Percentiles rank a stretch among this genome's conserved stretches.
Conservation (phyloP, 2,797 vertebrate genomes). For the Acanthurus leucopareius region DNA sequence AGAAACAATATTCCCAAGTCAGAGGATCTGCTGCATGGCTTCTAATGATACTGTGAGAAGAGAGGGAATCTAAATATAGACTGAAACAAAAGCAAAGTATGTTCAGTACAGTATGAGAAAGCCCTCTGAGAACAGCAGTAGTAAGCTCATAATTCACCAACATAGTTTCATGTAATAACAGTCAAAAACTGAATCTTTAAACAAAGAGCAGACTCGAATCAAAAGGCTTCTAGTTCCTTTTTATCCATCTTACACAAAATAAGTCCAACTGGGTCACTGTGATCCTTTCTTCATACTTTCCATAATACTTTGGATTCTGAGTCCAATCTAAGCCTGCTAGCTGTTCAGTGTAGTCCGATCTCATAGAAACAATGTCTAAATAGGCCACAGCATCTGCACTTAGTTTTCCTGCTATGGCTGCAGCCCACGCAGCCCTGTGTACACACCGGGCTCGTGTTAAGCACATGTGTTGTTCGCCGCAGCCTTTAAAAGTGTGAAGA, state of each 20-base stretch:
- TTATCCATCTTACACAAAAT: constrained; percentile 52
- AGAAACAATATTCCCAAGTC: constrained; percentile 42
- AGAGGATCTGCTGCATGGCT: constrained; percentile 40
- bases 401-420: constrained; percentile 25
- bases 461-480: constrained; percentile 21
- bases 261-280: constrained; percentile 63
- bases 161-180: constrained; percentile 60
- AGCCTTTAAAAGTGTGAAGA: constrained; percentile 54
- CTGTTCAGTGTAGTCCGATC: constrained; percentile 21
- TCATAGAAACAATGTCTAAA: constrained; percentile 54
- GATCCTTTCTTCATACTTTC: constrained; percentile 44
- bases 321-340: constrained; percentile 27
- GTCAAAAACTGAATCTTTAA: constrained; percentile 59
- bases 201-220: constrained; percentile 61
- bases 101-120: constrained; percentile 62
- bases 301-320: constrained; percentile 30
- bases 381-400: constrained; percentile 55
- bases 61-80: constrained; percentile 65
- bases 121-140: constrained; percentile 51
- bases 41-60: constrained; percentile 42
- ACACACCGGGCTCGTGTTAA: constrained; percentile 36
- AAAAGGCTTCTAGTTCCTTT: constrained; percentile 54
- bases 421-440: constrained; percentile 37
- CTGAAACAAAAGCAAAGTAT: constrained; percentile 65
- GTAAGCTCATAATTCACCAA: constrained; percentile 47